Conservation (phyloP, 2,888 invertebrate genomes). For the Tyria jacobaeae region DNA sequence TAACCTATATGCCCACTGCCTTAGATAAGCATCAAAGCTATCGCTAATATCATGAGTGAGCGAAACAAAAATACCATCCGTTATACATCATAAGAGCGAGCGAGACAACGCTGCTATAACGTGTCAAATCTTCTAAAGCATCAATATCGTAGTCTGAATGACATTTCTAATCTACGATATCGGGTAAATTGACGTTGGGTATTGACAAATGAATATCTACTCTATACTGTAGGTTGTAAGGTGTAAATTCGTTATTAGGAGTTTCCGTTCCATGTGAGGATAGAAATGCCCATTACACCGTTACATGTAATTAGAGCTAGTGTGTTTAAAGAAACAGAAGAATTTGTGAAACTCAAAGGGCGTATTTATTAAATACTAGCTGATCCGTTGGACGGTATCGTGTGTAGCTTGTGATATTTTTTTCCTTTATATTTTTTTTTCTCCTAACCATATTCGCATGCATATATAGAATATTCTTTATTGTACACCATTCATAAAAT, state of each 20-base stretch:
- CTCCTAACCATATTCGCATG: too few relatives aligned
- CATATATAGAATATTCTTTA: too few relatives aligned
- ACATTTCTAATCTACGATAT: constrained; percentile 53
- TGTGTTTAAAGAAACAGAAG: background rate
- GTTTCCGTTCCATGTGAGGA: constrained; percentile 14
- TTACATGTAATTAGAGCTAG: constrained; percentile 4
- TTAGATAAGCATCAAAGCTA: constrained; percentile 24
- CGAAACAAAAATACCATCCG: constrained; percentile 2
- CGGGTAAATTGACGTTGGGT: constrained; percentile 42
- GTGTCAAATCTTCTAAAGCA: constrained; percentile 51
- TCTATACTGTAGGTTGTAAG: constrained; percentile 11
- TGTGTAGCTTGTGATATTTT: too few relatives aligned
- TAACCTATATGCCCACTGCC: constrained; percentile 22
- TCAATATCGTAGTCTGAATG: constrained; percentile 50
- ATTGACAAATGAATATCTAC: constrained; percentile 21
- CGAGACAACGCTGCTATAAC: constrained; percentile 29
- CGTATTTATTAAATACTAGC: too few relatives aligned
- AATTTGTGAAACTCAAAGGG: background rate
- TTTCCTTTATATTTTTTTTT: too few relatives aligned
- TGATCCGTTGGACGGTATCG: too few relatives aligned
- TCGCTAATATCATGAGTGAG: constrained; percentile 26
- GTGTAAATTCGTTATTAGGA: constrained; percentile 19
- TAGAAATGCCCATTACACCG: constrained; percentile 38
- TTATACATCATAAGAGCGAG: constrained; percentile 6
- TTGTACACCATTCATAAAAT: too few relatives aligned